Evolutionary conservation across 2,113 vertebrate species (phyloP).

Genomic region (Centropus bengalensis): DNA sequence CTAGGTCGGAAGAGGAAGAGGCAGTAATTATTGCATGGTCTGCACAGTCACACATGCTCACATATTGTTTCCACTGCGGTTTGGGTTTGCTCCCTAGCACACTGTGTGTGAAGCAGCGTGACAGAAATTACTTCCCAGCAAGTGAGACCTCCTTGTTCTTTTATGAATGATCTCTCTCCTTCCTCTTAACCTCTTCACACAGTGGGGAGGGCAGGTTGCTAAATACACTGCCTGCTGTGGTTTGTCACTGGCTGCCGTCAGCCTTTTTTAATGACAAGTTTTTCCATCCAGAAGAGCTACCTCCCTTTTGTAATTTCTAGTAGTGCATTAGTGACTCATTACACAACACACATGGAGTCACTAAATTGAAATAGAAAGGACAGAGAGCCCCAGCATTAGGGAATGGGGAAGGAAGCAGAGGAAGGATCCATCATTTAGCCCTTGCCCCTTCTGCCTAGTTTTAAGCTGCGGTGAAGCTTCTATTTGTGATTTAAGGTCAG

Average conservation of each 20-base stretch:
- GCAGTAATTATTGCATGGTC: not conserved
- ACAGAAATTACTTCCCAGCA: not conserved
- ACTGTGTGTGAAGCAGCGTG: not conserved
- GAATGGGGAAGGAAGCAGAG: not conserved
- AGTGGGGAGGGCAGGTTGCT: not conserved
- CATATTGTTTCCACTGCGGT: not conserved
- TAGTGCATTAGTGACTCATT: not conserved
- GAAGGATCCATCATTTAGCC: not conserved
- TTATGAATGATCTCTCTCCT: slow-evolving; percentile 34
- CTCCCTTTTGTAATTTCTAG: not conserved
- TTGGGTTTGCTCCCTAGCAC: not conserved
- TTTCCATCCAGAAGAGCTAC: slow-evolving; percentile 14
- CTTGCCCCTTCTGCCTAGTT: not conserved
- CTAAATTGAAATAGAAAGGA: not conserved
- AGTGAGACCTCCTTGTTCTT: not conserved
- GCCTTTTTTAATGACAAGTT: not conserved
- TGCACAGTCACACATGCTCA: not conserved
- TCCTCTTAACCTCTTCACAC: not conserved
- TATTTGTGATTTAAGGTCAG: not conserved
- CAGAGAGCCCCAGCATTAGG: not conserved
- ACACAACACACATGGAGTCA: not conserved
- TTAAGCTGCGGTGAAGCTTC: not conserved
- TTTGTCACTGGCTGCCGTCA: not conserved
- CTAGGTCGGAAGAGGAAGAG: not conserved
- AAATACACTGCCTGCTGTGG: not conserved